Percentiles rank a stretch among this genome's conserved stretches.
Conservation (phyloP, 2,888 invertebrate species). For the Ectemnius lituratus region DNA sequence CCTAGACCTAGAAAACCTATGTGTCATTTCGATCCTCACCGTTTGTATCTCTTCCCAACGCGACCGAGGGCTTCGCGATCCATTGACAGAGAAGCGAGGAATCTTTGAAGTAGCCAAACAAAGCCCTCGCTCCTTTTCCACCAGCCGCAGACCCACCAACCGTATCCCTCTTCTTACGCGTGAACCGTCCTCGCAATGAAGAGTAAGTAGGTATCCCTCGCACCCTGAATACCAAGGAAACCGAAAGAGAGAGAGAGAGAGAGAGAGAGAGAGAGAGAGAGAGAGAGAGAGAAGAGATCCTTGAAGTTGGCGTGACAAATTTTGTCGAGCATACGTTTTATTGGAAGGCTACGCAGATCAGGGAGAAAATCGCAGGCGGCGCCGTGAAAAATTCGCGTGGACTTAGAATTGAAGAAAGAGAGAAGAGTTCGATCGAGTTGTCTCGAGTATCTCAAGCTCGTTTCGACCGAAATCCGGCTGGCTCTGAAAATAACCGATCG, state of each 20-base stretch:
- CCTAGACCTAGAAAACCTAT: conserved; percentile 48
- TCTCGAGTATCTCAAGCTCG: conserved; percentile 5
- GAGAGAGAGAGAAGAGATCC: not conserved
- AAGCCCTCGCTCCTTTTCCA: conserved; percentile 16
- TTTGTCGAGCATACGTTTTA: not conserved
- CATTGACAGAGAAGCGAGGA: conserved; percentile 48
- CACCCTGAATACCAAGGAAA: too few species aligned
- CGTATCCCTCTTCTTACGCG: not conserved
- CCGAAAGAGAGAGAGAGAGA: too few species aligned
- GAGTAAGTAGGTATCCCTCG: not conserved
- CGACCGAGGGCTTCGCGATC: conserved; percentile 32
- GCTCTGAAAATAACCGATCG: conserved; percentile 59
- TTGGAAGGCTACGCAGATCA: not conserved
- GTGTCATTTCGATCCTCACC: conserved; percentile 56
- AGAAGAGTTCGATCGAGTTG: conserved; percentile 2
- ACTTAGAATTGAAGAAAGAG: not conserved
- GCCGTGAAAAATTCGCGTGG: conserved; percentile 9
- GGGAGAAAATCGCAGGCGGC: not conserved
- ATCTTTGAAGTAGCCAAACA: conserved; percentile 53
- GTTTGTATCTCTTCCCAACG: conserved; percentile 19
- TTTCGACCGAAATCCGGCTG: conserved; percentile 4
- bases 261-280: too few species aligned
- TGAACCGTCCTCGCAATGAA: not conserved
- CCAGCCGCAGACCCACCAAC: not conserved
- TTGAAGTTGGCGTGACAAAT: conserved; percentile 3